Base-by-base conservation (phyloP, 2,888 invertebrate species). In the Parapristionchus giblindavisi region DNA sequence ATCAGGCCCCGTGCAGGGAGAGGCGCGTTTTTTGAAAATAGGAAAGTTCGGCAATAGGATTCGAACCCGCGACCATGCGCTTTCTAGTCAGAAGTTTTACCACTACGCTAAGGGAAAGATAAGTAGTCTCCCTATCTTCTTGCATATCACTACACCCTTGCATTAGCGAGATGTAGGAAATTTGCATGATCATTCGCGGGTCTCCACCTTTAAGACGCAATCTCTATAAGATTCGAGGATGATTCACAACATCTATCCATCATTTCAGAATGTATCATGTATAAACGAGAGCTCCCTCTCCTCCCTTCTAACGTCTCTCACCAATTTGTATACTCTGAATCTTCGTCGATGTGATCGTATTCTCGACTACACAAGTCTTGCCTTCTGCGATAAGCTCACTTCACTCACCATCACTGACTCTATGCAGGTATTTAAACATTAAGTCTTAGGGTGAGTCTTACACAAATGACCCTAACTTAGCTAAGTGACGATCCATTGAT, bases 321-420 rank as follows among this genome's bases (percentile, higher is more conserved):
- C 74, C 14, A 29, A n/a, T 27, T 66, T 78, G 4, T 56, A 56
- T 60, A 32, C 43, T 51, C 79, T 80, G 24, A 73, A 75, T 32
- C 74, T 79, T 54, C 68, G 48, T 54, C 66, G 74, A 38, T 79
- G 78, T 75, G 66, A 63, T 52, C 75, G 71, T 32, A 77, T 80
- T 38, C 63, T 68, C 40, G 79, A 80, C 75, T 80, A 77, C 48
- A 65, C 76, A 27, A 34, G 73, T 21, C 73, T 80, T 27, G 75
- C 65, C 14, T 36, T 76, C 40, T 77, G 78, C 36, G n/a, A 38
- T 1, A 66, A 51, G 27, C 74, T 80, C 29, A 36, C 61, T n/a
- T 40, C 63, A 17, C 74, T 79, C 43, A 73, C 76, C 51, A 77
- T 79, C 48, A 63, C 73, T 24, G 77, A 78, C 65, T 77, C 79